Evolutionary conservation across 2,113 vertebrate species (phyloP).

Genomic region (Rhabdornis inornatus): DNA sequence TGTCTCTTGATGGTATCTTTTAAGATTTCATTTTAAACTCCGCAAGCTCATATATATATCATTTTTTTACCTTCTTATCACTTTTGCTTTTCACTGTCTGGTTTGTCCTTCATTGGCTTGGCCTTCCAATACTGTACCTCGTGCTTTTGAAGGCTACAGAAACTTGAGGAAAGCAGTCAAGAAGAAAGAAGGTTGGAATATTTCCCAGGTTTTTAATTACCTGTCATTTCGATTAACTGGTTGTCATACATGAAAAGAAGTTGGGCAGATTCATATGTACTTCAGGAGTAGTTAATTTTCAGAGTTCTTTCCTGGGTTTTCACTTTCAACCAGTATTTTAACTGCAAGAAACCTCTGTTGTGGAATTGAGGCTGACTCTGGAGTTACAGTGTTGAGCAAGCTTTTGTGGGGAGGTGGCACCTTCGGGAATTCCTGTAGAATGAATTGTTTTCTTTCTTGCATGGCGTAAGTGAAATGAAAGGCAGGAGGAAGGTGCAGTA

Average conservation of each 20-base stretch:
- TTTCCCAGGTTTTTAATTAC: conserved; percentile 79
- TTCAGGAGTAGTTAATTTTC: background rate
- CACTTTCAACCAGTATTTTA: background rate
- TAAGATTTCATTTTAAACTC: conserved; percentile 72
- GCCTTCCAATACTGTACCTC: conserved; percentile 79
- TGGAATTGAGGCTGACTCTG: background rate
- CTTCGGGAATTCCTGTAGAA: background rate
- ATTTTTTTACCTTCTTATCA: conserved; percentile 78
- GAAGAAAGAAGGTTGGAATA: conserved; percentile 90
- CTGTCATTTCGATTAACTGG: conserved; percentile 73
- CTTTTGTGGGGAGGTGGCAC: background rate
- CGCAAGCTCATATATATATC: conserved; percentile 72
- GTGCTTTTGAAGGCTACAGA: conserved; percentile 89
- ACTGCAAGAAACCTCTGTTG: background rate
- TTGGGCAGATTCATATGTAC: conserved; percentile 43
- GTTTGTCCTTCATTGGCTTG: conserved; percentile 82
- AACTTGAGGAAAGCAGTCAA: conserved; percentile 84
- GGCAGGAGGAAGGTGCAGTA: background rate
- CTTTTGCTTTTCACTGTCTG: conserved; percentile 78
- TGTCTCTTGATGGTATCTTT: conserved; percentile 74
- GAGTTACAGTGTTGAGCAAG: background rate
- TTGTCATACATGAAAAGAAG: conserved; percentile 56
- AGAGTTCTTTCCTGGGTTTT: background rate
- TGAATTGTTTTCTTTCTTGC: background rate
- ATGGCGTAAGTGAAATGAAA: background rate